phyloP scores from a whole-genome alignment of 2,888 invertebrate species.

The Nephrocerus scutellatus region DNA sequence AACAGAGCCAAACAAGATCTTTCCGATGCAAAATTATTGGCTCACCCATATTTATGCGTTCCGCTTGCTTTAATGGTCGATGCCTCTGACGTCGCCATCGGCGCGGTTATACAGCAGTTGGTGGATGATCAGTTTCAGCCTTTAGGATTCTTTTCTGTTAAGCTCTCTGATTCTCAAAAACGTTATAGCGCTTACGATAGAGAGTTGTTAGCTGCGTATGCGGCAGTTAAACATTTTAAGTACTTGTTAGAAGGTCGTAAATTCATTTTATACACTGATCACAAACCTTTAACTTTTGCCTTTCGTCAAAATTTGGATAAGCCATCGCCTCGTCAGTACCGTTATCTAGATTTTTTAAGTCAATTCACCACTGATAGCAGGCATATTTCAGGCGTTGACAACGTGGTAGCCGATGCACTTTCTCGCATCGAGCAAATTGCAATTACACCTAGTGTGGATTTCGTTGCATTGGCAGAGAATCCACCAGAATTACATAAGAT shows the following conservation, averaged over 20 bases:
- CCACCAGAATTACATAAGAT: too few relatives aligned
- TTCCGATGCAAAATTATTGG: too few relatives aligned
- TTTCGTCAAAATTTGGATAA: conserved; percentile 29
- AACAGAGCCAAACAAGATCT: too few relatives aligned
- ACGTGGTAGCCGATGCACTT: conserved; percentile 11
- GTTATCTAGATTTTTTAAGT: conserved; percentile 32
- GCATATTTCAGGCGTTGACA: conserved; percentile 15
- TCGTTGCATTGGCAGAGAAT: background rate
- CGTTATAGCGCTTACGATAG: conserved; percentile 39
- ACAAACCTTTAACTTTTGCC: conserved; percentile 24
- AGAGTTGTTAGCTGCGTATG: conserved; percentile 40
- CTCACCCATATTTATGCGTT: too few relatives aligned
- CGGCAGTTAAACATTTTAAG: conserved; percentile 29
- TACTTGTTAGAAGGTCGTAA: conserved; percentile 17
- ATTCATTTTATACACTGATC: conserved; percentile 18
- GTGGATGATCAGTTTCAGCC: too few relatives aligned
- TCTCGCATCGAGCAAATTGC: conserved; percentile 22
- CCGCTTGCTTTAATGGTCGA: too few relatives aligned
- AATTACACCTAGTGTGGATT: conserved; percentile 2
- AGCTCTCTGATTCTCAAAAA: conserved; percentile 30
- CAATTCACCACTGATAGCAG: conserved; percentile 11
- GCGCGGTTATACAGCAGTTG: too few relatives aligned
- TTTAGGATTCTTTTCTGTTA: conserved; percentile 37
- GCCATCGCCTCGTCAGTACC: conserved; percentile 33
- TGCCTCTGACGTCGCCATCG: too few relatives aligned